These are phyloP conservation scores for Rhineura floridana DNA, from an alignment of 2,113 vertebrate species.

Conservation along the genomic window DNA sequence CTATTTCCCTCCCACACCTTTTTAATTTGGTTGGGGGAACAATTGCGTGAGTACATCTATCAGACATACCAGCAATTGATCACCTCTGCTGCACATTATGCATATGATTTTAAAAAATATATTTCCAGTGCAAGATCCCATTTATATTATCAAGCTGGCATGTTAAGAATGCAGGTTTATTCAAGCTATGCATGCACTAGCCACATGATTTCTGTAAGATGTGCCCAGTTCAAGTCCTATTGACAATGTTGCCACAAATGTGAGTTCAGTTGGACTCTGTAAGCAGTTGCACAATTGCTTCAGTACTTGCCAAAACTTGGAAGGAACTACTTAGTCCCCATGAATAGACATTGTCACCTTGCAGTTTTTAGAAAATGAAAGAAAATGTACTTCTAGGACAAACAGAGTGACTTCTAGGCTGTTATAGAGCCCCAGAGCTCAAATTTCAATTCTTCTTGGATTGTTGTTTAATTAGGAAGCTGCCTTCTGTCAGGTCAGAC, in stretches of 20 bases:
- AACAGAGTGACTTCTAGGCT: too few relatives aligned
- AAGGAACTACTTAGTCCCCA: not conserved
- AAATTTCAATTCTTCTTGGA: too few relatives aligned
- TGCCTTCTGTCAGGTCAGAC: too few relatives aligned
- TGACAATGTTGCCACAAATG: not conserved
- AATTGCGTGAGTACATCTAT: not conserved
- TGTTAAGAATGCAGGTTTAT: not conserved
- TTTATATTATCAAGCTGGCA: not conserved
- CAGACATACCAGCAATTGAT: not conserved
- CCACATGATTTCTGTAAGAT: not conserved
- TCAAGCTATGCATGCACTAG: not conserved
- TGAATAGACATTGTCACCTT: too few relatives aligned
- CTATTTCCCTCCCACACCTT: not conserved
- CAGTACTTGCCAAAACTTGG: not conserved
- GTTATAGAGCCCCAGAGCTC: too few relatives aligned
- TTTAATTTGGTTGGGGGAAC: not conserved
- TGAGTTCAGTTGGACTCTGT: not conserved
- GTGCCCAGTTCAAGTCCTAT: not conserved
- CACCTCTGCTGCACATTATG: not conserved
- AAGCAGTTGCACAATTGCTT: not conserved
- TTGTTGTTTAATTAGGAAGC: too few relatives aligned
- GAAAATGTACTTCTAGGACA: too few relatives aligned
- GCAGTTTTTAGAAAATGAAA: not conserved
- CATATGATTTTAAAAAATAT: too few relatives aligned
- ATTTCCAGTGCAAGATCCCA: not conserved